phyloP scores from a whole-genome alignment of 2,113 vertebrate species.

The Gobius niger region DNA sequence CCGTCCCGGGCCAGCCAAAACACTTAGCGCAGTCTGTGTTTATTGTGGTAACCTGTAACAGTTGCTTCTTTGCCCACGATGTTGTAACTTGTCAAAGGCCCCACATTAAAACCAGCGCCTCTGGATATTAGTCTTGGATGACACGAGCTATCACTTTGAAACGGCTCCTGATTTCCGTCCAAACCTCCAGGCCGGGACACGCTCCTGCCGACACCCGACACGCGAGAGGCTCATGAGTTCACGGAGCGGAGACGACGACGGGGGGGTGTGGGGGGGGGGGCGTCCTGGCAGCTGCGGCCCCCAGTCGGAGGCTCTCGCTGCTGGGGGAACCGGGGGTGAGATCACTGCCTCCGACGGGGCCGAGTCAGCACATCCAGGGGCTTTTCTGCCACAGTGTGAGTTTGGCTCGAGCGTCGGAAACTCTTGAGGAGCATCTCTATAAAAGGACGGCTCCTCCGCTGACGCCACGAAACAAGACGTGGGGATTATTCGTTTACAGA shows the following conservation, averaged over 20 bases:
- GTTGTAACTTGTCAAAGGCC: neutral
- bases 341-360: conserved; percentile 49
- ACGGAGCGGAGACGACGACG: neutral
- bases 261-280: conserved; percentile 28
- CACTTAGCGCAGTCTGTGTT: neutral
- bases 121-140: neutral
- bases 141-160: neutral
- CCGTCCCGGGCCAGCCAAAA: too few relatives aligned
- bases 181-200: conserved; percentile 4
- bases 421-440: conserved; percentile 52
- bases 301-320: conserved; percentile 36
- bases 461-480: conserved; percentile 2
- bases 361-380: conserved; percentile 60
- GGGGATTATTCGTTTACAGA: neutral
- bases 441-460: conserved; percentile 20
- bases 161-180: neutral
- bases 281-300: conserved; percentile 18
- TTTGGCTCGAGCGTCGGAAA: conserved; percentile 52
- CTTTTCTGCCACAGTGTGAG: conserved; percentile 50
- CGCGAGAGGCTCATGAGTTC: conserved; percentile 14
- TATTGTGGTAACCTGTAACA: neutral
- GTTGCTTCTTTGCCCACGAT: neutral
- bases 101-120: neutral
- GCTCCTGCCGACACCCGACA: conserved; percentile 18
- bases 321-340: conserved; percentile 48